phyloP scores from a whole-genome alignment of 2,888 invertebrate genomes.

The Troides aeacus region DNA sequence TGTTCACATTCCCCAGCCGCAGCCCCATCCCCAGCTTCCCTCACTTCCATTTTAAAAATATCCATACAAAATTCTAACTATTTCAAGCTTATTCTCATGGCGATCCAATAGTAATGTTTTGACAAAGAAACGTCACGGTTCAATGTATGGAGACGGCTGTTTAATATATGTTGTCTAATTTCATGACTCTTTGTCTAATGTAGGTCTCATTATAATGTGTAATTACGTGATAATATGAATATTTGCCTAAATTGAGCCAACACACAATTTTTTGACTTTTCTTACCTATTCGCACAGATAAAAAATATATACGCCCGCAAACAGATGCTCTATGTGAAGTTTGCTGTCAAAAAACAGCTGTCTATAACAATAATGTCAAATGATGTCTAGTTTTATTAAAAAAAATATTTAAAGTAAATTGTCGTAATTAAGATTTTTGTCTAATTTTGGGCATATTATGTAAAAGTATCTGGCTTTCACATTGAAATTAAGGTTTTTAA shows the following conservation, averaged over 20 bases:
- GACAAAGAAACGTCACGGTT: slow-evolving; percentile 25
- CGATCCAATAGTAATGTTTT: slow-evolving; percentile 46
- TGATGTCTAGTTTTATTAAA: too few species aligned
- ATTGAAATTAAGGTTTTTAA: too few species aligned
- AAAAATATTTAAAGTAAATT: too few species aligned
- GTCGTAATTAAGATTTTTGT: too few species aligned
- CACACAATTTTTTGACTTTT: slow-evolving; percentile 61
- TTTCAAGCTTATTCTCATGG: slow-evolving; percentile 47
- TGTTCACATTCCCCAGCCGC: slow-evolving; percentile 64
- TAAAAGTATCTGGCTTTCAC: too few species aligned
- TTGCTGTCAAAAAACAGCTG: slow-evolving; percentile 29
- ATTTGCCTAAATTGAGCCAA: slow-evolving; percentile 56
- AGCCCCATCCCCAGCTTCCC: slow-evolving; percentile 73
- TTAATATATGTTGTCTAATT: slow-evolving; percentile 48
- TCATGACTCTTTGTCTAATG: slow-evolving; percentile 44
- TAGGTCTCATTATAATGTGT: slow-evolving; percentile 46
- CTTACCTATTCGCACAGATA: slow-evolving; percentile 52
- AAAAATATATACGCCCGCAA: slow-evolving; percentile 33
- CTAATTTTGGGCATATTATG: too few species aligned
- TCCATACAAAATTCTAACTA: slow-evolving; percentile 47
- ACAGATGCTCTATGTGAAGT: slow-evolving; percentile 17
- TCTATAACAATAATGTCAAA: slow-evolving; percentile 11
- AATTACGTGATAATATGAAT: slow-evolving; percentile 46
- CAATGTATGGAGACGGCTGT: slow-evolving; percentile 28
- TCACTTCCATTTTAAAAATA: slow-evolving; percentile 67